Conservation (phyloP, 2,797 vertebrate genomes). For the Vespertilio murinus region DNA sequence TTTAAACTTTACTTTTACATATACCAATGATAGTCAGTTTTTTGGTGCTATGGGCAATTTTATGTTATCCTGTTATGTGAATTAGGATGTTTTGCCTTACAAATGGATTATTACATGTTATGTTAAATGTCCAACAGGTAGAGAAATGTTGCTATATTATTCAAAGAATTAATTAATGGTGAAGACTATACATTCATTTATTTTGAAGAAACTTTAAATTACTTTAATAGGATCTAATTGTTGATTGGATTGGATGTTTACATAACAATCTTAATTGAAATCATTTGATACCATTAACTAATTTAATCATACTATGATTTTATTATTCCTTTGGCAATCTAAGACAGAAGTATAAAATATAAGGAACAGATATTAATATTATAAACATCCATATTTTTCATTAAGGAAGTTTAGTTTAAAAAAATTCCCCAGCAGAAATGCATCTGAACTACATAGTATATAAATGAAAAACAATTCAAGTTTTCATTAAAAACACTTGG, state of each 20-base stretch:
- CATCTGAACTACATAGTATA: not conserved
- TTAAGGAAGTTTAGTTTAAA: not conserved
- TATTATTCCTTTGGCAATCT: not conserved
- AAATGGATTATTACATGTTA: not conserved
- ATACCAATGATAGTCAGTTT: not conserved
- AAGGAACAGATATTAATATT: not conserved
- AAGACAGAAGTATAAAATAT: not conserved
- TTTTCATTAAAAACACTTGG: not conserved
- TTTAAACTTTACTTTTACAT: not conserved
- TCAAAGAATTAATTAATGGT: not conserved
- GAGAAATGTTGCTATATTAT: not conserved
- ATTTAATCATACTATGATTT: not conserved
- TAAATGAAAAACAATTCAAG: not conserved
- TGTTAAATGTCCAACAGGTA: not conserved
- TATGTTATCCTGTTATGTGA: not conserved
- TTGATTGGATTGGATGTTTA: constrained; percentile 34
- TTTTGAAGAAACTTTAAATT: constrained; percentile 38
- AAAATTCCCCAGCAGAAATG: not conserved
- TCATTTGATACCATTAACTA: constrained; percentile 1
- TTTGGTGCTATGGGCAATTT: not conserved
- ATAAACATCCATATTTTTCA: not conserved
- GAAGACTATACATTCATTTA: constrained; percentile 31
- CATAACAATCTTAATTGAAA: constrained; percentile 2
- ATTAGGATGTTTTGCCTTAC: not conserved
- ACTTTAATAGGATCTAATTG: not conserved